A percentile compares a stretch with the other conserved stretches of the same genome.
These are phyloP conservation scores for Lepus townsendii DNA, from an alignment of 2,797 vertebrate genomes.

Conservation along the genomic window DNA sequence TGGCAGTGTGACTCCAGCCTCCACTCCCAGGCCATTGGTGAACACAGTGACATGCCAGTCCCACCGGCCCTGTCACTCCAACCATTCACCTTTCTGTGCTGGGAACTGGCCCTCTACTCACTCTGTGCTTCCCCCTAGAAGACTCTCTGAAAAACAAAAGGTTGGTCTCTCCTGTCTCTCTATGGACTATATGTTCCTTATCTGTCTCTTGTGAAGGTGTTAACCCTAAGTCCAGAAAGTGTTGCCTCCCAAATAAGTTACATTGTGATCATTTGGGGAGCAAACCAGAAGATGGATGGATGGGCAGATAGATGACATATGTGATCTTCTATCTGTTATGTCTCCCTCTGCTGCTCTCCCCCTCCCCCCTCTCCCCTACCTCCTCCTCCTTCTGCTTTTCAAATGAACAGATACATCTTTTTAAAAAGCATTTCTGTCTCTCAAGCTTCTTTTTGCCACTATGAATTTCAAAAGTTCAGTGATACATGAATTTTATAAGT, in stretches of 20 bases:
- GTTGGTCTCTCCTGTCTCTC: not conserved
- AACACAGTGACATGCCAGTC: not conserved
- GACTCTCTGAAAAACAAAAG: not conserved
- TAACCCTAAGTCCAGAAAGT: not conserved
- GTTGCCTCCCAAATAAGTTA: not conserved
- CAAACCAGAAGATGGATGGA: too few relatives aligned
- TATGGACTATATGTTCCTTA: not conserved
- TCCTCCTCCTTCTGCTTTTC: too few relatives aligned
- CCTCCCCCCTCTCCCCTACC: too few relatives aligned
- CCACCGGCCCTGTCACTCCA: not conserved
- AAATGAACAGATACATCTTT: too few relatives aligned
- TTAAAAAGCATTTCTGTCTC: not conserved
- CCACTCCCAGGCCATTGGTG: not conserved
- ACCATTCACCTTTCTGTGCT: not conserved
- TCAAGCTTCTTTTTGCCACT: not conserved
- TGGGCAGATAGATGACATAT: too few relatives aligned
- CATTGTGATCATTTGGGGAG: too few relatives aligned
- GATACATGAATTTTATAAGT: not conserved
- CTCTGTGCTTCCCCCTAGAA: not conserved
- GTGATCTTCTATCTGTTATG: too few relatives aligned
- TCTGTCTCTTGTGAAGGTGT: not conserved
- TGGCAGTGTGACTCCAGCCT: not conserved
- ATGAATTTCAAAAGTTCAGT: not conserved
- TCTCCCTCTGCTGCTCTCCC: too few relatives aligned
- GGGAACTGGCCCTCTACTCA: fast-evolving